Evolutionary conservation across 2,797 vertebrate species (phyloP).

Genomic region (Eremophila alpestris): DNA sequence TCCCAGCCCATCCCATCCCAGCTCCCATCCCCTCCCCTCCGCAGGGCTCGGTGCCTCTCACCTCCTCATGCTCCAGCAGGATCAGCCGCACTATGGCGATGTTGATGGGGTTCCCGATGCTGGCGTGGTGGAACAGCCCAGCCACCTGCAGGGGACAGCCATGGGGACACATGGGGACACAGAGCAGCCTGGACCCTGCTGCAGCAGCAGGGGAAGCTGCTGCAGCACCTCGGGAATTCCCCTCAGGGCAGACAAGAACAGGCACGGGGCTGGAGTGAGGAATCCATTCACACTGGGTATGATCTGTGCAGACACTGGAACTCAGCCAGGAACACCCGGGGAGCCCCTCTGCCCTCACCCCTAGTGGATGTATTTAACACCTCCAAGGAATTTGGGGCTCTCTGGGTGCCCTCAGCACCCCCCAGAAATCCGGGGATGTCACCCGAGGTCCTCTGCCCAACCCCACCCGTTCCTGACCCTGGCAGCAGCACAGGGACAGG

Average conservation of each 20-base stretch:
- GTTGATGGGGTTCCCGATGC: conserved; percentile 94
- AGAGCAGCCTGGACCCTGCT: not conserved
- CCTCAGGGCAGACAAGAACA: not conserved
- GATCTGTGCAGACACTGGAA: not conserved
- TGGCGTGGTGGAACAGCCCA: conserved; percentile 90
- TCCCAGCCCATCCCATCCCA: not conserved
- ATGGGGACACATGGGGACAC: not conserved
- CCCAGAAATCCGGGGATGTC: not conserved
- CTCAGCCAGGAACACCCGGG: accelerated
- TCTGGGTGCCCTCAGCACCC: not conserved
- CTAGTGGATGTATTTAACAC: not conserved
- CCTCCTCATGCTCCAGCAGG: conserved; percentile 92
- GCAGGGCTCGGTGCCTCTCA: conserved; percentile 56
- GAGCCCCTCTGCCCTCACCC: not conserved
- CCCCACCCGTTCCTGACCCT: not conserved
- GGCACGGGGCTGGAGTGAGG: not conserved
- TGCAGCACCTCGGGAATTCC: not conserved
- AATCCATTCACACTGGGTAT: accelerated
- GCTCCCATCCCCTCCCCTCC: not conserved
- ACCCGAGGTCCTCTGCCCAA: not conserved
- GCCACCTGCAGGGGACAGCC: conserved; percentile 83
- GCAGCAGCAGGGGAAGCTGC: not conserved
- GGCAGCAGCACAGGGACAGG: not conserved
- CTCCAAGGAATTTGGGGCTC: not conserved
- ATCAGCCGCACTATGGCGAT: conserved; percentile 92